Evolutionary conservation across 2,113 vertebrate species (phyloP), one percentile per base, ranked within the genome.

Genomic region (Phaethornis superciliosus): DNA sequence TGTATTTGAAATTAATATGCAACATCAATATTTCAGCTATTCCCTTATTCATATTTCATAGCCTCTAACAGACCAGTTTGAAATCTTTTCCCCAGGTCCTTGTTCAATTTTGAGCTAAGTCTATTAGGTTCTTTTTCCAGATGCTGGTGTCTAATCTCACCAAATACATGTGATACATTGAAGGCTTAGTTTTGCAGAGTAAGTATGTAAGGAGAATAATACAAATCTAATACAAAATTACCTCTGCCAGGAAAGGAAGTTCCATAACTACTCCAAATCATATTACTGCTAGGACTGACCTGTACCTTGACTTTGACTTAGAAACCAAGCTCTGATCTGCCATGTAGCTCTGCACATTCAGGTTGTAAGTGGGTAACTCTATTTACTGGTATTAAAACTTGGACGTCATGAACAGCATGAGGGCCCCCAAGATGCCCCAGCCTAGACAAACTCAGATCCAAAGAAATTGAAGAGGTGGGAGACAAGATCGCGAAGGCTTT

Each of bases 21-120:
- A 42, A 32, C 9, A 88, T 93, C 77, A 83, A 89, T 88, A 88
- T 85, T 92, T 94, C 75, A 96, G 18, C n/a, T 83, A 76, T 85
- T 82, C 87, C 62, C 37, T 62, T 89, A 10, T 93, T 78, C 59
- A 55, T 85, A 80, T 92, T 85, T n/a, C 51, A 89, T 6, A 40
- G 51, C 59, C 79, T 76, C 54, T 52, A 89, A 58, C n/a, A 81
- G 67, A 80, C n/a, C 51, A 52, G 20, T 18, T 26, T 52, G 20
- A 81, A 72, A 42, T 72, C n/a, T 55, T 72, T 82, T 19, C 8
- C 9, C 5, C 7, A 11, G 51, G 72, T 88, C 30, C 55, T 71
- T 16, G 47, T 83, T 81, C 59, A 55, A 3, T 79, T 67, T 46
- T 72, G 35, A 81, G 19, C 35, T n/a, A 62, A 51, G 55, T 30